Base-by-base conservation (phyloP, 2,797 vertebrate species). In the Melanotaenia boesemani region DNA sequence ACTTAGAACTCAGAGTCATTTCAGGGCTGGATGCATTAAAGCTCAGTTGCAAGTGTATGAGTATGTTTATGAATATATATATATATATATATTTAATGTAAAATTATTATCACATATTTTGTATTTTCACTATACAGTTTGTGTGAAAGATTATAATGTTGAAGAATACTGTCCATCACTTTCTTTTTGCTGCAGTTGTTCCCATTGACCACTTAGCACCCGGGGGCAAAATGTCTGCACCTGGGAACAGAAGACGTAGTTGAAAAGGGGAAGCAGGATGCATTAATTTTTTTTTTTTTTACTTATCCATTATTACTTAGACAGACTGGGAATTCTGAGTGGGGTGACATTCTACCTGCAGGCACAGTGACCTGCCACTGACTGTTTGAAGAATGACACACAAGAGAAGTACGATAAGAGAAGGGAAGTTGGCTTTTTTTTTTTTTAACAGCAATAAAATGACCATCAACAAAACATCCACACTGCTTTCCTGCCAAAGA, bases 331-430 rank as follows among this genome's bases (percentile, higher is more conserved):
- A 75, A 79, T 77, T 74, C 58, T 65, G 52, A 77, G n/a, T n/a
- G 54, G 44, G 71, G 48, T 80, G 76, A 83, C 72, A 70, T 76
- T 85, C 72, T 63, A 61, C 58, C 69, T 63, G 57, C 54, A 63
- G 72, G 75, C 66, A 68, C 68, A 62, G 48, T 73, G 37, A 69
- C 67, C 66, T 61, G 48, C 69, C 77, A 65, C 76, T 61, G 57
- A 79, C 72, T 71, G 77, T 83, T 83, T 81, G 54, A 72, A 78
- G 65, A 83, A 81, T 72, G 68, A 82, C 83, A 82, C 63, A 0
- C 59, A 55, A 57, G 58, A 60, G 55, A 4, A 10, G 39, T 41
- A 13, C 2, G 2, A 41, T 1, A 3, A 39, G 32, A 41, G 48
- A 55, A 54, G 5, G 18, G 15, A 61, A 62, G 37, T 3, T 41